Conservation (phyloP, 64 coral and sea anemone genomes). For the Pocillopora damicornis region DNA sequence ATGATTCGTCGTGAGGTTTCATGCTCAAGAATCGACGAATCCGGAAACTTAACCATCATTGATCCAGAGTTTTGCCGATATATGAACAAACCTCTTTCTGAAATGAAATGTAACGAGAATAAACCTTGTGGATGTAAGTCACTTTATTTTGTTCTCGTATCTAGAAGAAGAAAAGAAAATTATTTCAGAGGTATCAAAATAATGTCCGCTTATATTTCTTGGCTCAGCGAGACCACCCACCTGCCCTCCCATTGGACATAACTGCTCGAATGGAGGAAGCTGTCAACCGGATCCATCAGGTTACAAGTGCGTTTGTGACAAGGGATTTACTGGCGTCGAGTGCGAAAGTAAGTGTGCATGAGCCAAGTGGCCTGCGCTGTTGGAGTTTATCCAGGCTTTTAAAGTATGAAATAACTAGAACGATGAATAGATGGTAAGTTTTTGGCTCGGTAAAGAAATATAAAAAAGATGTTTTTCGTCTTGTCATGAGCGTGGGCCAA, state of each 20-base stretch:
- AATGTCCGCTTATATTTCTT: neutral
- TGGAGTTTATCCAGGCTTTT: no score
- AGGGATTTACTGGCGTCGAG: neutral
- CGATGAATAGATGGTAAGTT: no score
- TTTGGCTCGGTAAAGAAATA: no score
- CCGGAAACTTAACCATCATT: neutral
- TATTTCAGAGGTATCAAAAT: neutral
- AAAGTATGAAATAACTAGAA: no score
- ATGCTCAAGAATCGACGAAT: slow-evolving; percentile 6
- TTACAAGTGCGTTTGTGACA: neutral
- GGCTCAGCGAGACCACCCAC: neutral
- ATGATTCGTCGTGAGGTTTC: neutral
- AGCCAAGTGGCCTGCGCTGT: no score
- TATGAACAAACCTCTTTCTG: neutral
- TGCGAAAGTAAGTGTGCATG: neutral
- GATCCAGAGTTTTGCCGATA: slow-evolving; percentile 4
- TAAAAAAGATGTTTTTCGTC: no score
- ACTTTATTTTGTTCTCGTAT: neutral
- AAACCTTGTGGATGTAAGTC: slow-evolving; percentile 1
- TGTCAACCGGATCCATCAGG: neutral
- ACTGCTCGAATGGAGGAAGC: neutral
- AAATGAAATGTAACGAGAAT: neutral
- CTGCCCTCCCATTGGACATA: neutral
- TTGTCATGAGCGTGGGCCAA: no score
- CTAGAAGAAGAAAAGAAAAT: neutral